Base-by-base conservation (phyloP, 2,797 vertebrate genomes). In the Halcyon leucocephala region DNA sequence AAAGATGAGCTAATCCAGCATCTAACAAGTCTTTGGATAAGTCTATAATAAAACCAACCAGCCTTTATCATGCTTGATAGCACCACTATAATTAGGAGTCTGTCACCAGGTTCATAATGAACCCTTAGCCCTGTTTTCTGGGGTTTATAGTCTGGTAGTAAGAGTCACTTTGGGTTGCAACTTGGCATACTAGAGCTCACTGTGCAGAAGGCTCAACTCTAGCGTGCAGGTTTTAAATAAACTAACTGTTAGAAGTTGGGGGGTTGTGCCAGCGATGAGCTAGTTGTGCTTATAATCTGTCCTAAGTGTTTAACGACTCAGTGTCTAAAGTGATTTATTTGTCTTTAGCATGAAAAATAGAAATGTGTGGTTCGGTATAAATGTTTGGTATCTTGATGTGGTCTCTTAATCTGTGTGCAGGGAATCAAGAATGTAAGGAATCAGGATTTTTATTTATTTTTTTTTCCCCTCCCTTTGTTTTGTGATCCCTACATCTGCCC, bases 21-120 rank as follows among this genome's bases (percentile, higher is more conserved):
- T 69, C 97, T 92, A 97, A 87, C 92, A 95, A 95, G 93, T 85
- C 93, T 97, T 95, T 95, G 90, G 95, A 95, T 95, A 82, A 85
- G 90, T 85, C 93, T 92, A 95, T 95, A 97, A 95, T 95, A 96
- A 96, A 95, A 97, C 84, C 91, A 97, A 93, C 90, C 86, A 93
- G 86, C 86, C 84, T 95, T 97, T 95, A 97, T 96, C 92, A 97
- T 95, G 95, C 94, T 95, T 97, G 95, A 94, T 97, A 97, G 95
- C 90, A 97, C 81, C 58, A 93, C 94, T 95, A 96, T 97, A 97
- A 95, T 97, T 96, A 95, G 83, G 86, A 96, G 94, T 96, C 97
- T 96, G 97, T 95, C 93, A 95, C 90, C 71, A 91, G 82, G 90
- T 92, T 86, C 83, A 44, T 95, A 92, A 93, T 91, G 94, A 96